Evolutionary conservation across 2,797 vertebrate species (phyloP).

Genomic region (Aeoliscus strigatus): DNA sequence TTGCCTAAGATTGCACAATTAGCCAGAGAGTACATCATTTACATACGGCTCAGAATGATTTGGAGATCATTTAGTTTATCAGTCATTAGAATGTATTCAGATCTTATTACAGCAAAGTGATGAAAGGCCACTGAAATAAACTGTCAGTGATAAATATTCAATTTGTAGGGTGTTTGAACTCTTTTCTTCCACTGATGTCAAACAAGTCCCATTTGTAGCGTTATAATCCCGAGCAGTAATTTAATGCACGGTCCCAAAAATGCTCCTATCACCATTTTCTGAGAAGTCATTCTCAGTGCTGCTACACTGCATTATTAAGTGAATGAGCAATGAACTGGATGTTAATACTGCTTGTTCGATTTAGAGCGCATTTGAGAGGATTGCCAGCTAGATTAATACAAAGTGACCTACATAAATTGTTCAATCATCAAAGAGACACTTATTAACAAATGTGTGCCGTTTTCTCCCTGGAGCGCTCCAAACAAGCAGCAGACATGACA

Average conservation of each 20-base stretch:
- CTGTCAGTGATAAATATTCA: conserved; percentile 46
- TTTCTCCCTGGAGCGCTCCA: conserved; percentile 47
- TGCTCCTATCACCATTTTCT: conserved; percentile 22
- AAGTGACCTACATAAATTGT: conserved; percentile 72
- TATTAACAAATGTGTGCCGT: conserved; percentile 57
- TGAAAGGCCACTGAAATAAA: conserved; percentile 50
- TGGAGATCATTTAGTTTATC: conserved; percentile 37
- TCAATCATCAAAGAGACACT: conserved; percentile 52
- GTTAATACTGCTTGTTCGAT: conserved; percentile 66
- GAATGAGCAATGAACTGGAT: conserved; percentile 51
- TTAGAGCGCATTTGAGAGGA: conserved; percentile 55
- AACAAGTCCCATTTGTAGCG: conserved; percentile 37
- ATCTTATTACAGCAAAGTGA: conserved; percentile 44
- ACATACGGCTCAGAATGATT: conserved; percentile 27
- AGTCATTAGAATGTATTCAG: conserved; percentile 41
- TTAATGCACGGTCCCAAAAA: conserved; percentile 30
- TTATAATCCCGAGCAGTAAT: conserved; percentile 37
- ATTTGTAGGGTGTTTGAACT: conserved; percentile 34
- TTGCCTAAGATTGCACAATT: conserved; percentile 35
- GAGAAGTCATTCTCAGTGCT: conserved; percentile 28
- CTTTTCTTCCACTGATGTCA: conserved; percentile 39
- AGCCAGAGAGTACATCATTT: conserved; percentile 30
- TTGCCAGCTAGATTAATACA: conserved; percentile 60
- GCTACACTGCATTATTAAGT: conserved; percentile 46
- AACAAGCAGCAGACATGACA: conserved; percentile 57